Base-by-base conservation (phyloP, 2,888 invertebrate genomes). In the Ganaspis brasiliensis region DNA sequence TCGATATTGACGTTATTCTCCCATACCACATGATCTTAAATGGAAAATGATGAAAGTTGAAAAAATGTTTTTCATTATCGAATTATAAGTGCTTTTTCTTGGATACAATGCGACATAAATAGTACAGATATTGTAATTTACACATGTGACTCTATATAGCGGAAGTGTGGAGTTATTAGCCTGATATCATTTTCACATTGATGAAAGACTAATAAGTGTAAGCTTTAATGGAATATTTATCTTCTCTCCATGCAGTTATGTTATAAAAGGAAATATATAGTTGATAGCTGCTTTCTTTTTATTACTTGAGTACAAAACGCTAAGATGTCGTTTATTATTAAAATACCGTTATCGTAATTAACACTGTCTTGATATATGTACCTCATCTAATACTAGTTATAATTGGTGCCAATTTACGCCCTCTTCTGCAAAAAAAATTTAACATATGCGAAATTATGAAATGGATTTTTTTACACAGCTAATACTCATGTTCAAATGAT, bases 101-200 rank as follows among this genome's bases (percentile, higher is more conserved):
- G 31, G 31, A 31, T 31, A 31, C n/a, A n/a, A 6, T 31, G 6
- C 31, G 31, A 31, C 31, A 31, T 4, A 31, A 31, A 31, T 31
- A 31, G 16, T 49, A n/a, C 9, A 19, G 19, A 52, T 52, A 52
- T 52, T 19, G 49, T 49, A 57, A 57, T 57, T 26, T 31, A 14
- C 61, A 37, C 37, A 61, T 61, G 19, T 19, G 12, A 37, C 21
- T 61, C n/a, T n/a, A n/a, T n/a, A 19, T 37, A 12, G 61, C 61
- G 61, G 61, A 61, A 61, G 61, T 61, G 37, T 35, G 37, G 37
- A 16, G 12, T 61, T 31, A 37, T 61, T 61, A 61, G 61, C 37
- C 37, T 61, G 37, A 61, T 61, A 61, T 37, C 35, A 37, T 61
- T 10, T 37, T 37, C 61, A 61, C 37, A 61, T 61, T 37, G 12